Conservation (phyloP, 1,140 invertebrate species). For the Lucilia sericata region DNA sequence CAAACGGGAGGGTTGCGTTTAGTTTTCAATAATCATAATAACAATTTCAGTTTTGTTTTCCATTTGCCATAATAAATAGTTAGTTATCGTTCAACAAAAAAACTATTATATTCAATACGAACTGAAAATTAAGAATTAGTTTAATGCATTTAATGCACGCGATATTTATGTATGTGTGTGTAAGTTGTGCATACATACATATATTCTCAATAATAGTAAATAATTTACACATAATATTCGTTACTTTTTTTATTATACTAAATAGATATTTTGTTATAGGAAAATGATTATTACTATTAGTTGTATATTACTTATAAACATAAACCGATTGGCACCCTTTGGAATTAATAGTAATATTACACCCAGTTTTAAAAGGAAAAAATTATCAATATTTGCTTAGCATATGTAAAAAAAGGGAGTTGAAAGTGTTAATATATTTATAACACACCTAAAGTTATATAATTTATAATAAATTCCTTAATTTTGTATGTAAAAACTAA, state of each 20-base stretch:
- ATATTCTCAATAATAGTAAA: neutral
- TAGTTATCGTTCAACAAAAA: neutral
- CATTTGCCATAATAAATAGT: neutral
- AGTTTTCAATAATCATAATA: neutral
- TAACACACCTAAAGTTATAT: neutral
- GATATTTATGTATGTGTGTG: neutral
- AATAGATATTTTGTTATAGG: neutral
- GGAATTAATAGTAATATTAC: neutral
- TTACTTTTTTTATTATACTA: neutral
- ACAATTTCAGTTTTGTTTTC: neutral
- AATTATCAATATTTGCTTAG: no score
- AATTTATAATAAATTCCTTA: no score
- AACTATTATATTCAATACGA: neutral
- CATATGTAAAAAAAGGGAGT: neutral
- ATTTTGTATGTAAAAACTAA: no score
- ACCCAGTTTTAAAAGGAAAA: neutral
- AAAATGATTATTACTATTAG: neutral
- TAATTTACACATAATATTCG: neutral
- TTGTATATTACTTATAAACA: neutral
- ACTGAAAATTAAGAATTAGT: neutral
- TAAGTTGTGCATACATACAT: neutral
- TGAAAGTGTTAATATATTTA: neutral
- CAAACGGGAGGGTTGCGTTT: neutral
- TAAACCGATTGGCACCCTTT: neutral
- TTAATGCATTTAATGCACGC: constrained; percentile 1